A percentile compares a stretch with the other conserved stretches of the same genome.
phyloP scores from a whole-genome alignment of 1,140 invertebrate species.

The Monomorium pharaonis region DNA sequence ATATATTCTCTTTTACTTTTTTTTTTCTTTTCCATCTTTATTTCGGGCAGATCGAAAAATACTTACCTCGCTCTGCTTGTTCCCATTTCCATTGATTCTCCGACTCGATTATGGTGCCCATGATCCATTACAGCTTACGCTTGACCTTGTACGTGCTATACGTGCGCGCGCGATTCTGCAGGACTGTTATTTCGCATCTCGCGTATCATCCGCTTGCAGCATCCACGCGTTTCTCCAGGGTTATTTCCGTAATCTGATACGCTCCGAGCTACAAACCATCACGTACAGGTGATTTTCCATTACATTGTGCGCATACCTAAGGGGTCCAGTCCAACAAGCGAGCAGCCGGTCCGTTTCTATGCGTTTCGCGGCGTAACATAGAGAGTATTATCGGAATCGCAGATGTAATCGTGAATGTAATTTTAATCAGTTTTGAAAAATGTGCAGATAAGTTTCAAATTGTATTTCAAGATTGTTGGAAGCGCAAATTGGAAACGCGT shows the following conservation, averaged over 20 bases:
- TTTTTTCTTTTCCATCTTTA: not conserved
- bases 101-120: not conserved
- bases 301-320: constrained; percentile 46
- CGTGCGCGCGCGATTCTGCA: constrained; percentile 12
- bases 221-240: constrained; percentile 5
- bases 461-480: not conserved
- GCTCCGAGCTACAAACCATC: constrained; percentile 19
- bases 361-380: not conserved
- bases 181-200: constrained; percentile 47
- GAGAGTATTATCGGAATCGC: not conserved
- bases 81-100: not conserved
- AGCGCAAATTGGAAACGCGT: not conserved
- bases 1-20: not conserved
- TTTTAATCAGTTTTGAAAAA: not conserved
- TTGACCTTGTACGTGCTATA: constrained; percentile 43
- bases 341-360: not conserved
- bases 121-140: constrained; percentile 18
- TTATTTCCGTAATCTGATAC: constrained; percentile 54
- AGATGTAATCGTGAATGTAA: not conserved
- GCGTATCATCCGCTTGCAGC: constrained; percentile 37
- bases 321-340: not conserved
- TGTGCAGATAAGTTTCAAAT: not conserved
- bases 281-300: constrained; percentile 38
- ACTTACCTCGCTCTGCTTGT: not conserved
- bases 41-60: not conserved